Base-by-base conservation (phyloP, 2,797 vertebrate species). In the Calcarius lapponicus region DNA sequence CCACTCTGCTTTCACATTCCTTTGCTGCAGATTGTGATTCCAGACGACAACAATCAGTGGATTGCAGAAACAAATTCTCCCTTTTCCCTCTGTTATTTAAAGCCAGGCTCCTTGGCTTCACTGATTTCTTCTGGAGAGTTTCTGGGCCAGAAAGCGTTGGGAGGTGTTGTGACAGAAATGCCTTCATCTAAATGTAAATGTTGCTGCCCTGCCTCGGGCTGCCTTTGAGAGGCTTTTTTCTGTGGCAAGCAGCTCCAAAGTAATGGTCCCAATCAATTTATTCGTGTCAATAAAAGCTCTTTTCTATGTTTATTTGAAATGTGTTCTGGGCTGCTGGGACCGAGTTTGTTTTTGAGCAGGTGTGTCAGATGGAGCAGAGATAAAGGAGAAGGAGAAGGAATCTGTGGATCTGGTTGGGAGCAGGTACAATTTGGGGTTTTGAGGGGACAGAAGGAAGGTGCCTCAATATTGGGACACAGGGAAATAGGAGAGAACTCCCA, bases 131-230 rank as follows among this genome's bases (percentile, higher is more conserved):
- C 21, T 31, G 21, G 71, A 92, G 66, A 28, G 11, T 73, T 74
- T 58, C 69, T 11, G 16, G 60, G 90, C 67, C 75, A 72, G 90
- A 38, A 86, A 32, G 54, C 71, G 75, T 50, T 80, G 87, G 89
- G 85, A 95, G 81, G 61, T 87, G 75, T 70, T 53, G 80, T 76
- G 85, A 67, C 86, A 90, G 93, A 84, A 95, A 94, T 48, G 21
- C 95, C 82, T 96, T 95, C 91, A 96, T 97, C 96, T 97, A 96
- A 97, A 97, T 96, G 96, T 95, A 96, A 97, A 97, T 95, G 75
- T 74, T 72, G 45, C 60, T 88, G 91, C 42, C 26, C 73, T 86
- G 94, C 96, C 93, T 92, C 69, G 11, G 95, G 93, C 91, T 92
- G 81, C 54, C 65, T 82, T 84, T 81, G 43, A 92, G 72, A 91